Conservation (phyloP, 1,140 invertebrate genomes). For the Lycorma delicatula region DNA sequence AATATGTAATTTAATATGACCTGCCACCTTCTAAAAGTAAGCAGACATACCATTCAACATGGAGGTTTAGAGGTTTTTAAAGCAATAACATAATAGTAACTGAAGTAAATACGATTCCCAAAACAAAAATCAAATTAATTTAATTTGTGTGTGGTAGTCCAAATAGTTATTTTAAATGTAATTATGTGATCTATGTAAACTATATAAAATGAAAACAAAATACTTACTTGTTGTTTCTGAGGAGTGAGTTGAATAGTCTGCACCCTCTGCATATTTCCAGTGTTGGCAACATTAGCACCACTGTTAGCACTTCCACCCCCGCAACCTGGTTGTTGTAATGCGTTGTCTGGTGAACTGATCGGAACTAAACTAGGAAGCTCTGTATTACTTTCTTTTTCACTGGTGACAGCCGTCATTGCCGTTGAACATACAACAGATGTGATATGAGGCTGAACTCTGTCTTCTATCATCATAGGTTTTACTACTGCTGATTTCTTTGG, state of each 20-base stretch:
- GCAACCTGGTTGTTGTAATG: not conserved
- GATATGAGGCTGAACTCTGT: constrained; percentile 1
- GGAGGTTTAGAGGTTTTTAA: no score
- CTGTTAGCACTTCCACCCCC: constrained; percentile 6
- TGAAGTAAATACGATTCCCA: no score
- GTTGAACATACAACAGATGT: not conserved
- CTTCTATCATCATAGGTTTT: constrained; percentile 31
- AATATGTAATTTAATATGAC: no score
- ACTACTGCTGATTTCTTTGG: constrained; percentile 33
- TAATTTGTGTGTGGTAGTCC: not conserved
- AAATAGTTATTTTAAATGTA: no score
- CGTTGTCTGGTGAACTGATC: not conserved
- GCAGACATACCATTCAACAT: no score
- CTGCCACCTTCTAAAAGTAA: no score
- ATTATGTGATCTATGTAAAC: not conserved
- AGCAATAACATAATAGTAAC: no score
- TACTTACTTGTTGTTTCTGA: constrained; percentile 45
- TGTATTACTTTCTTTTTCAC: no score
- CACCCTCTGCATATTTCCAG: constrained; percentile 38
- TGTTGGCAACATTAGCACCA: no score
- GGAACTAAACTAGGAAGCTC: constrained; percentile 2
- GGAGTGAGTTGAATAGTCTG: constrained; percentile 50
- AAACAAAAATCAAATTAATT: not conserved
- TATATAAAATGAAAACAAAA: not conserved
- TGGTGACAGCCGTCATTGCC: not conserved